These are phyloP conservation scores for Clivina fossor DNA, from an alignment of 2,888 invertebrate genomes.

Conservation along the genomic window DNA sequence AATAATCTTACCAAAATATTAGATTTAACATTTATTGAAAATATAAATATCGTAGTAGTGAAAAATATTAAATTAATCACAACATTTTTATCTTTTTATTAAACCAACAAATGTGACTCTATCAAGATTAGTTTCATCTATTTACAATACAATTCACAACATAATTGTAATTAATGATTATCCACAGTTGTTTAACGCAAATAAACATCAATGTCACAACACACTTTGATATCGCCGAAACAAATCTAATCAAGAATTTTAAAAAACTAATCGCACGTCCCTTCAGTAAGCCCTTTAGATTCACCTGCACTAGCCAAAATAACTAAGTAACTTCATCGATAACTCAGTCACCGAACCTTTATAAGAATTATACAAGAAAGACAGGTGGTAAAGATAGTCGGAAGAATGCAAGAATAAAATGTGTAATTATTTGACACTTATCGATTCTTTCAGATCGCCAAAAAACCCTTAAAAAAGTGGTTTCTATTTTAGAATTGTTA, in stretches of 20 bases:
- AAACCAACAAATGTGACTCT: too few species aligned
- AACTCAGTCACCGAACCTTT: conserved; percentile 14
- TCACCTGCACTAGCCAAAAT: conserved; percentile 5
- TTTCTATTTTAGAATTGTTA: conserved; percentile 25
- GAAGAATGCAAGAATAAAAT: conserved; percentile 21
- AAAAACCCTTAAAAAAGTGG: conserved; percentile 28
- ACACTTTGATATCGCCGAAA: conserved; percentile 1
- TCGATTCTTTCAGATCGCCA: conserved; percentile 18
- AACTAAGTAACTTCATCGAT: conserved; percentile 8
- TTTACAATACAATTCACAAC: too few species aligned
- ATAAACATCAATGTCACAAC: conserved; percentile 13
- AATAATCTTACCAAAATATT: too few species aligned
- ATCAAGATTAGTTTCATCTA: too few species aligned
- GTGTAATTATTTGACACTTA: conserved; percentile 32
- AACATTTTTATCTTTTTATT: too few species aligned
- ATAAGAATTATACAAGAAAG: too few species aligned
- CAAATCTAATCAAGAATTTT: conserved; percentile 4
- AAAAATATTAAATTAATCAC: too few species aligned
- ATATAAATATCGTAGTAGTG: too few species aligned
- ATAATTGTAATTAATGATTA: conserved; percentile 15
- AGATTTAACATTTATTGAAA: too few species aligned
- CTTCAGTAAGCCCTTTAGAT: neutral
- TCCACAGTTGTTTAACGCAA: conserved; percentile 13
- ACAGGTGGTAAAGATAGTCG: conserved; percentile 7
- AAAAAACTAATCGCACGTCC: conserved; percentile 1